Base-by-base conservation (phyloP, 2,113 vertebrate species). In the Rhinichthys klamathensis region DNA sequence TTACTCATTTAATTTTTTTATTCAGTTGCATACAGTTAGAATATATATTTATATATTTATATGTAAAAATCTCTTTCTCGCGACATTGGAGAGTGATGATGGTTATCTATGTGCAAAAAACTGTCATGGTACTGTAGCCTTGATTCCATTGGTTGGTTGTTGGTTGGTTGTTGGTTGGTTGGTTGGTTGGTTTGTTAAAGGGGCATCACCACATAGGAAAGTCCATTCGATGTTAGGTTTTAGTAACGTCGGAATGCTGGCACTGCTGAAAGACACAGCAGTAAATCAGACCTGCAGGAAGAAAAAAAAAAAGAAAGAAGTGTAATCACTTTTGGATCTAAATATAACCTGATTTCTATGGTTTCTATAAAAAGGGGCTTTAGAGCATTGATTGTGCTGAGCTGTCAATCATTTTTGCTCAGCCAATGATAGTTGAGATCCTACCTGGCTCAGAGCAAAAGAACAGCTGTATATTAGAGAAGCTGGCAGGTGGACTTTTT, bases 181-280 rank as follows among this genome's bases (percentile, higher is more conserved):
- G 77, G 27, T 88, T 75, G 60, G 76, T 80, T 84, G 67, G 82
- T 88, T 88, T 93, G 93, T 93, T 91, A 90, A 95, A 95, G 95
- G 95, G 96, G 95, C 94, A 95, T 96, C 96, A 96, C 96, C 96
- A 96, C 96, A 95, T 95, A 95, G 96, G 95, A 96, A 96, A 96
- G 96, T 97, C 96, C 95, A 93, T 95, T 94, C 93, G 95, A 96
- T 95, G 94, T 93, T 96, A 95, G 95, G 92, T 87, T 95, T 97
- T 96, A 96, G 96, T 95, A 95, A 96, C 95, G 96, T 97, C 95
- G 96, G 96, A 96, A 97, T 96, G 96, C 96, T 97, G 96, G 96
- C 96, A 96, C 96, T 96, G 96, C 95, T 95, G 95, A 94, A 92
- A 94, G 94, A 93, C 95, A 96, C 96, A 96, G 96, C 95, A 96